Base-by-base conservation (phyloP, 2,113 vertebrate species). In the Petrocephalus microphthalmus region DNA sequence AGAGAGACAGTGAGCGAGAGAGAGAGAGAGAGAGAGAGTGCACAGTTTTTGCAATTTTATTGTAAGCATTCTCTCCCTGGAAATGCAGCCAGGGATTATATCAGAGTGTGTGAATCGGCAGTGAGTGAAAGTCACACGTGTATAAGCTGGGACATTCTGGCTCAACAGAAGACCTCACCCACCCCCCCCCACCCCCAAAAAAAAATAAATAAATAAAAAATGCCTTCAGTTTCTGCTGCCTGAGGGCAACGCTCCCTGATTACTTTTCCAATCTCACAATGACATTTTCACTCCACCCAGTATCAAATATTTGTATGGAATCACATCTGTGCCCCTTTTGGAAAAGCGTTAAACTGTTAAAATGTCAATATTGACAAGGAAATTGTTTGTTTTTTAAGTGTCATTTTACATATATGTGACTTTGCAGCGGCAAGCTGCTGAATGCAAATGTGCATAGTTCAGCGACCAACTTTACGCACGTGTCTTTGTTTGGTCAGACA, bases 261-360 rank as follows among this genome's bases (percentile, higher is more conserved):
- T 89, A 85, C 86, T 91, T 91, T 90, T 93, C 91, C 88, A 88
- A 25, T 87, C 29, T 88, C 88, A 89, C 86, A 85, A 19, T 90
- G 90, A 89, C 90, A 92, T 92, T 93, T 91, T 81, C 87, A 91
- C 91, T 90, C 87, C 33, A 29, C 87, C 45, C 56, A 49, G 82
- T 71, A 88, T 33, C 83, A 54, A 88, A 82, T 42, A 84, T 7
- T 13, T 15, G 51, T 60, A 15, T 89, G 91, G 91, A 91, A 87
- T 92, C 89, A 89, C 90, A 89, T 90, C 83, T 86, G 88, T 90
- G 83, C 91, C 84, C 86, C 89, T 87, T 53, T 88, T 45, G 29
- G 85, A 82, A 86, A 90, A 90, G 86, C 86, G 92, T 87, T 90
- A 90, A 83, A 56, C 22, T 49, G 7, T 29, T 49, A 89, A 89